These are phyloP conservation scores for Calameuta pallipes DNA, from an alignment of 2,888 invertebrate species.

Conservation along the genomic window DNA sequence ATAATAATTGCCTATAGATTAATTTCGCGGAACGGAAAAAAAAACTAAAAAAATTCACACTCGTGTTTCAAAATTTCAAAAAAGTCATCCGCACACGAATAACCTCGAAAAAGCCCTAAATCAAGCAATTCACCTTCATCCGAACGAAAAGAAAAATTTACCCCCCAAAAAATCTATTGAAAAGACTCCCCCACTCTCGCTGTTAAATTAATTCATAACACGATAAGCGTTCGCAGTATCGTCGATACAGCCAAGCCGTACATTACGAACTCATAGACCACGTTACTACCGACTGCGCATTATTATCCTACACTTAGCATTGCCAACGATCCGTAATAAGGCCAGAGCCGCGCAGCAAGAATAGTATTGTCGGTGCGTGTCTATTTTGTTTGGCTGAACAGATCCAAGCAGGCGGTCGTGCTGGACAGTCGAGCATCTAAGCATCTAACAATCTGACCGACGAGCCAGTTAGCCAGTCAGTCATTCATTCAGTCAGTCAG, in stretches of 20 bases:
- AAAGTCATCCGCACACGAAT: neutral
- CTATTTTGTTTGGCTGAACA: neutral
- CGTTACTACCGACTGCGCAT: constrained; percentile 14
- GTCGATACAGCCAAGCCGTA: neutral
- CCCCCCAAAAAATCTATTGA: too few species aligned
- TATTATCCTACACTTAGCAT: constrained; percentile 46
- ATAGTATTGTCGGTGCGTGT: neutral
- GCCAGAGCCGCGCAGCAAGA: constrained; percentile 17
- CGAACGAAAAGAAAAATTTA: too few species aligned
- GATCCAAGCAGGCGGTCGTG: neutral
- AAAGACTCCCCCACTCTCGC: too few species aligned
- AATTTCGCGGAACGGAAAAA: neutral
- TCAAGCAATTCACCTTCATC: neutral
- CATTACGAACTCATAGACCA: neutral
- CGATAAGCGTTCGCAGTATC: neutral
- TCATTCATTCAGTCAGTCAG: neutral
- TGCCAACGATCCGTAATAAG: constrained; percentile 49
- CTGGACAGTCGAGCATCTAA: neutral
- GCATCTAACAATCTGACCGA: neutral
- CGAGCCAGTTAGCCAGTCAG: neutral
- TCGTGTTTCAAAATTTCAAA: neutral
- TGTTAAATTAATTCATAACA: neutral
- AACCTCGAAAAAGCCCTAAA: neutral
- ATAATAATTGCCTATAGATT: constrained; percentile 17
- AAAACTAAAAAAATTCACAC: neutral